Percentiles rank a stretch among this genome's conserved stretches.
Conservation (phyloP, 2,888 invertebrate genomes). For the Macrophya alboannulata region DNA sequence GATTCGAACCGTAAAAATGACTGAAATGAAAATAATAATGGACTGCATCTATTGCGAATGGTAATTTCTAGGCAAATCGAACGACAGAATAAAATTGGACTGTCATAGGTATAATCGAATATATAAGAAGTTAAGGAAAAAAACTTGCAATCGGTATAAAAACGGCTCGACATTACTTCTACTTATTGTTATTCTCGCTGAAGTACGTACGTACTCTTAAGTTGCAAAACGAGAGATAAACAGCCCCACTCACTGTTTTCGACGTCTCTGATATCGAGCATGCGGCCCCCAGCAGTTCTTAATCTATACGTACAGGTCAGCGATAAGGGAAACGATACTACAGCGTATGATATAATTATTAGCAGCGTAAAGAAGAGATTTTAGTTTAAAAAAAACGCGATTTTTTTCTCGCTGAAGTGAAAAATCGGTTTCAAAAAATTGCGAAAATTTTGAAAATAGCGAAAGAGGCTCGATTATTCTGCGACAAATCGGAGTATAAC, state of each 20-base stretch:
- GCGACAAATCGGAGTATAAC: no score
- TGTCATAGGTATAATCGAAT: no score
- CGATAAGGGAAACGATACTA: neutral
- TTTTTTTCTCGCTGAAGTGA: neutral
- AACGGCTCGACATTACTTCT: neutral
- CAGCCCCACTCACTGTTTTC: neutral
- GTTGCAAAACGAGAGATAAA: constrained; percentile 24
- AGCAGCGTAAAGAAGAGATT: neutral
- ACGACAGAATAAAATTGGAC: neutral
- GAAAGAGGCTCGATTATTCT: no score
- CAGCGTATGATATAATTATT: neutral
- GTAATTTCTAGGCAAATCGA: neutral
- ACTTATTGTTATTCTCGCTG: neutral
- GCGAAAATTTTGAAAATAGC: neutral
- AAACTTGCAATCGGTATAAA: neutral
- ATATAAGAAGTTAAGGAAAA: neutral
- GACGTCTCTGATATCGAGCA: neutral
- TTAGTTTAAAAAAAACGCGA: neutral
- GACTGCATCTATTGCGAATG: neutral
- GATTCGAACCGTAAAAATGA: neutral
- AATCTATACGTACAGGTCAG: constrained; percentile 4
- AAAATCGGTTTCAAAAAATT: neutral
- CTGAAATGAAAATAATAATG: neutral
- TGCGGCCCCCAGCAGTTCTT: constrained; percentile 18
- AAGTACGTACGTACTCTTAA: neutral